A percentile compares a stretch with the other conserved stretches of the same genome.
phyloP scores from a whole-genome alignment of 1,140 invertebrate genomes.

The Anagrus nilaparvatae region DNA sequence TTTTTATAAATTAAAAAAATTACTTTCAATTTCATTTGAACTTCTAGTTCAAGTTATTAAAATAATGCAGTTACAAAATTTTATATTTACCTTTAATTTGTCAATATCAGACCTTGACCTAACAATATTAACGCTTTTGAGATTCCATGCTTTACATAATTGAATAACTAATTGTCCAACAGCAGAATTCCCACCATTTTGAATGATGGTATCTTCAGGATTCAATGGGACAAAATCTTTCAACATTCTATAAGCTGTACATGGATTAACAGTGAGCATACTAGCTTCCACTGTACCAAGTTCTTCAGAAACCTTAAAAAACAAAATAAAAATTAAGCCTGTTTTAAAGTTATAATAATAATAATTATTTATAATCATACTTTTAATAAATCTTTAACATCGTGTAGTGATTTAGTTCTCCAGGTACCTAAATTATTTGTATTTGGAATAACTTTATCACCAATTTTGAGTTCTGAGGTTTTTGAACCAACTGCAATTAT shows the following conservation, averaged over 20 bases:
- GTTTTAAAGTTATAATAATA: not conserved
- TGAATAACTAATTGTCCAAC: conserved; percentile 95
- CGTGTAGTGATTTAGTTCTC: conserved; percentile 61
- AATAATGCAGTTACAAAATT: conserved; percentile 10
- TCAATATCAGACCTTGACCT: conserved; percentile 70
- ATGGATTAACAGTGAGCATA: conserved; percentile 87
- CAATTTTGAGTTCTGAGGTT: conserved; percentile 55
- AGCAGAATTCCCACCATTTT: conserved; percentile 95
- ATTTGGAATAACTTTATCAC: conserved; percentile 76
- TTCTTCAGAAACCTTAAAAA: conserved; percentile 47
- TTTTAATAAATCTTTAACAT: conserved; percentile 53
- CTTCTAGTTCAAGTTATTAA: not conserved
- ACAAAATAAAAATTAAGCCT: conserved; percentile 9
- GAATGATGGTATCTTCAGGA: conserved; percentile 78
- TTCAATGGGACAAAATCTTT: conserved; percentile 76
- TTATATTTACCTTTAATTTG: conserved; percentile 60
- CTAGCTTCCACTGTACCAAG: conserved; percentile 68
- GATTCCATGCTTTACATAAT: conserved; percentile 63
- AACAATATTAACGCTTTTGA: conserved; percentile 79
- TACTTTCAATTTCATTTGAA: not conserved
- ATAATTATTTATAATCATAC: too few species aligned
- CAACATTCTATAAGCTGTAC: conserved; percentile 94
- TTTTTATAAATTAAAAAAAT: too few species aligned
- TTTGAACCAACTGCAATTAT: conserved; percentile 60
- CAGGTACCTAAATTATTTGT: conserved; percentile 72